Conservation (phyloP, 2,888 invertebrate species). For the Anodontia alba region DNA sequence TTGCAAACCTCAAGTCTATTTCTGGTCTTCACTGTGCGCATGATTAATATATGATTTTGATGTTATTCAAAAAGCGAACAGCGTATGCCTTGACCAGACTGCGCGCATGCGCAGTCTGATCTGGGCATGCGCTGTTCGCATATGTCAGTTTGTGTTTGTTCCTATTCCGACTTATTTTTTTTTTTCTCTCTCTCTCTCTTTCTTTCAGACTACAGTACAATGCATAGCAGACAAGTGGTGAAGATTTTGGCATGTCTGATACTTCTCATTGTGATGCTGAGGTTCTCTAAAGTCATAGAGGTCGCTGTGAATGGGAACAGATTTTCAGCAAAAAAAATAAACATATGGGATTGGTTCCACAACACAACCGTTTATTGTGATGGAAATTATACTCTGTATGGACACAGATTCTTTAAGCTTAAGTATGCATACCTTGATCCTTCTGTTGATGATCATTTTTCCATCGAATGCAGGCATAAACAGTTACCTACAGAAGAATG, state of each 20-base stretch:
- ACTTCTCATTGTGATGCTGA: neutral
- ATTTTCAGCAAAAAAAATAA: neutral
- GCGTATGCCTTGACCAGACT: too few species aligned
- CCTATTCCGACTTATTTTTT: too few species aligned
- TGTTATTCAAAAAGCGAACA: too few species aligned
- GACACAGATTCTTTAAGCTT: slow-evolving; percentile 43
- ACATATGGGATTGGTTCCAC: slow-evolving; percentile 31
- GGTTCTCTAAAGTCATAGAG: neutral
- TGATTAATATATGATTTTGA: too few species aligned
- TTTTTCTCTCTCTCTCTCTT: too few species aligned
- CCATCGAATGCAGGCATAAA: slow-evolving; percentile 24
- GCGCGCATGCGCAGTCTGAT: too few species aligned
- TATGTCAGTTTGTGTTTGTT: too few species aligned
- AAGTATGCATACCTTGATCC: slow-evolving; percentile 30
- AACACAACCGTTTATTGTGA: slow-evolving; percentile 21
- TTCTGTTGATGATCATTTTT: slow-evolving; percentile 31
- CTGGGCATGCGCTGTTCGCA: too few species aligned
- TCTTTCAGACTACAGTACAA: neutral
- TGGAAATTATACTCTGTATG: slow-evolving; percentile 46
- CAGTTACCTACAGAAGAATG: slow-evolving; percentile 13
- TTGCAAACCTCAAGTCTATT: too few species aligned
- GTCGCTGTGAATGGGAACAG: neutral
- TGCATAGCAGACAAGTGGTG: neutral
- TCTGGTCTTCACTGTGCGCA: too few species aligned
- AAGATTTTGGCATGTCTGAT: neutral